A percentile compares a stretch with the other conserved stretches of the same genome.
phyloP scores from a whole-genome alignment of 2,888 invertebrate genomes.

The Caradrina clavipalpis region DNA sequence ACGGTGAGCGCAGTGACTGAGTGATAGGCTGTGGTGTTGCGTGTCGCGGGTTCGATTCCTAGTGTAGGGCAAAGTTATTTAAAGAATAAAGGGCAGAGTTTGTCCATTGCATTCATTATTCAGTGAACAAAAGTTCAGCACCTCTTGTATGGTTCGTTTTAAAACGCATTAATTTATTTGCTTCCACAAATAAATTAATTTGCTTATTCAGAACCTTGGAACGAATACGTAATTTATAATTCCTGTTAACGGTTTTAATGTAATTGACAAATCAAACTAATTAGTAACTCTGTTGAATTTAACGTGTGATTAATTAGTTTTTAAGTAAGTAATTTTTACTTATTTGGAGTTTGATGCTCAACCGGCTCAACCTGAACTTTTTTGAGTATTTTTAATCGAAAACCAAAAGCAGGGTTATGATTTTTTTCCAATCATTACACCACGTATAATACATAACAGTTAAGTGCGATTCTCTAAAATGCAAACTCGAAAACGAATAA shows the following conservation, averaged over 20 bases:
- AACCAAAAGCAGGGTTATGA: too few species aligned
- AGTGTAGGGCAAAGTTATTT: too few species aligned
- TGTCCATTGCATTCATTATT: constrained; percentile 5
- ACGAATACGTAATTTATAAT: neutral
- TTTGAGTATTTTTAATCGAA: too few species aligned
- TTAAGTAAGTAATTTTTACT: neutral
- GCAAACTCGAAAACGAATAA: too few species aligned
- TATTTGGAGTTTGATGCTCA: neutral
- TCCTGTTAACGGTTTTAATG: neutral
- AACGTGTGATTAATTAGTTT: neutral
- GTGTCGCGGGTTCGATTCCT: too few species aligned
- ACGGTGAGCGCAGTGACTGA: too few species aligned
- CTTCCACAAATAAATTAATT: neutral
- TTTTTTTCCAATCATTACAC: too few species aligned
- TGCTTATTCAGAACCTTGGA: neutral
- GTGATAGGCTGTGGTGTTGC: too few species aligned
- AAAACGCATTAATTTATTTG: neutral
- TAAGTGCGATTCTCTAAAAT: too few species aligned
- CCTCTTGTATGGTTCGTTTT: too few species aligned
- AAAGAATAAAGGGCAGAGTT: neutral
- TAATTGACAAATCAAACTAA: neutral
- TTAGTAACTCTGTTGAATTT: neutral
- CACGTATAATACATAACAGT: too few species aligned
- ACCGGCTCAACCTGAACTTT: too few species aligned
- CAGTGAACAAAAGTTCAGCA: neutral